A percentile compares a stretch with the other conserved stretches of the same genome.
phyloP scores from a whole-genome alignment of 2,888 invertebrate species.

The Leucophenga maculata region DNA sequence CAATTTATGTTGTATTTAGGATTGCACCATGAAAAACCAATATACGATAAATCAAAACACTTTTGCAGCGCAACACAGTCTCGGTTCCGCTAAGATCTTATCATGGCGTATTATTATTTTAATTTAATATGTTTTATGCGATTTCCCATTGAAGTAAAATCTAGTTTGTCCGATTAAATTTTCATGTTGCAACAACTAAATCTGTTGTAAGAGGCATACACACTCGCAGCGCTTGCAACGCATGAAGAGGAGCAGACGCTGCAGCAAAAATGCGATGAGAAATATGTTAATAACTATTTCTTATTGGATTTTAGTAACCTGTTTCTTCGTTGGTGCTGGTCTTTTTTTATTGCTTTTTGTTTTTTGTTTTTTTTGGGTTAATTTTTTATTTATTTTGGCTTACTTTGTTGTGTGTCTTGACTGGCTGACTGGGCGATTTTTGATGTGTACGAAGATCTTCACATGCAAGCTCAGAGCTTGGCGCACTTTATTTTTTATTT shows the following conservation, averaged over 20 bases:
- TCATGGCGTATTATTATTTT: constrained; percentile 32
- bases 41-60: too few species aligned
- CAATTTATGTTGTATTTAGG: too few species aligned
- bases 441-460: constrained; percentile 27
- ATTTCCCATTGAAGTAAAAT: constrained; percentile 46
- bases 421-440: constrained; percentile 44
- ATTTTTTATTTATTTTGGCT: constrained; percentile 37
- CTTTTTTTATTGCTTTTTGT: constrained; percentile 53
- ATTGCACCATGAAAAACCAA: too few species aligned
- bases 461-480: constrained; percentile 34
- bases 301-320: constrained; percentile 16
- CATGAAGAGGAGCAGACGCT: too few species aligned
- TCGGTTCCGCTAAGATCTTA: background rate
- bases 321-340: background rate
- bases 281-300: constrained; percentile 43
- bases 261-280: constrained; percentile 52
- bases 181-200: constrained; percentile 4
- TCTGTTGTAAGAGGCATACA: background rate
- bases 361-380: constrained; percentile 54
- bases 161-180: constrained; percentile 16
- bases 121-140: constrained; percentile 17
- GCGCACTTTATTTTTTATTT: constrained; percentile 23
- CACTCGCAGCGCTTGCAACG: too few species aligned
- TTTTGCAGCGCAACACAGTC: too few species aligned
- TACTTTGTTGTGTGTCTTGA: constrained; percentile 32